Percentiles rank a stretch among this genome's conserved stretches.
phyloP scores from a whole-genome alignment of 2,113 vertebrate species.

The Thalassarche chlororhynchos region DNA sequence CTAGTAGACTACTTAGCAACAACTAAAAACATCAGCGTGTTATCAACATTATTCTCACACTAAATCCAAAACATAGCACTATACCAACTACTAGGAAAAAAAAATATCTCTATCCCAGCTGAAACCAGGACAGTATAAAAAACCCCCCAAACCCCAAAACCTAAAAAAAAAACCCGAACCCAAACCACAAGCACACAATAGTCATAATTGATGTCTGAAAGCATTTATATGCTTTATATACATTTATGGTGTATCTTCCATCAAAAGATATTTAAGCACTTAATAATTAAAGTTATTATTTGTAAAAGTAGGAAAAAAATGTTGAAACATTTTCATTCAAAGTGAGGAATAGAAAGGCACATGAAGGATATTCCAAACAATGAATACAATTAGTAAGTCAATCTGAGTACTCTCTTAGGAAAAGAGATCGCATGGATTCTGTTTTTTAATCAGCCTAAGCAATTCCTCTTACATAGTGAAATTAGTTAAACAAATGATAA shows the following conservation, averaged over 20 bases:
- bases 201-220: background rate
- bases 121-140: background rate
- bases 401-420: background rate
- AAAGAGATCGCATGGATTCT: background rate
- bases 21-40: too few relatives aligned
- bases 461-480: background rate
- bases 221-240: background rate
- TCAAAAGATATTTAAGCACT: background rate
- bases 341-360: background rate
- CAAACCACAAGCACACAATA: background rate
- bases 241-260: background rate
- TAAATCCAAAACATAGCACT: too few relatives aligned
- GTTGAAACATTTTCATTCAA: background rate
- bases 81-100: too few relatives aligned
- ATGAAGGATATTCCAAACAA: background rate
- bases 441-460: background rate
- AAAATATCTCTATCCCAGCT: too few relatives aligned
- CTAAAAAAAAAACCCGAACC: background rate
- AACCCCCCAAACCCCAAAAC: fast-evolving
- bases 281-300: background rate
- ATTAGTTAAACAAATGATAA: background rate
- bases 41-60: too few relatives aligned
- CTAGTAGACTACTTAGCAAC: too few relatives aligned
- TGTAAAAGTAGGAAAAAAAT: background rate
- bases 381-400: background rate